These are phyloP conservation scores for Botrylloides violaceus DNA, from an alignment of 23 tunicate species.

Conservation along the genomic window DNA sequence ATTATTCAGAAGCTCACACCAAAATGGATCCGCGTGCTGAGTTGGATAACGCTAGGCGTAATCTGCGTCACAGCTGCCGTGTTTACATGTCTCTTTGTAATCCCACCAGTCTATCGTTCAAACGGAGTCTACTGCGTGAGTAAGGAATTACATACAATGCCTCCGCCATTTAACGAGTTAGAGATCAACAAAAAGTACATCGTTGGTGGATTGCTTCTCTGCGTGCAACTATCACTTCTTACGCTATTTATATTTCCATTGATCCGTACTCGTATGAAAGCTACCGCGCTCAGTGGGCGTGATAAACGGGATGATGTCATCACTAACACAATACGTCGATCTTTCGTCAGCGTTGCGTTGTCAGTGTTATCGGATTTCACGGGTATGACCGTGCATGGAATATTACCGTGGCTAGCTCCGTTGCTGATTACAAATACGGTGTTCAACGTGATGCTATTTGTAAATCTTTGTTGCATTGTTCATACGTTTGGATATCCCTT, in stretches of 20 bases:
- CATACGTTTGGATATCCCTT: neutral
- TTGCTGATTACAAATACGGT: neutral
- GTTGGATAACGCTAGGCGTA: neutral
- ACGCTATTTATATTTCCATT: slow-evolving; percentile 5
- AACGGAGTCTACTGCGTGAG: neutral
- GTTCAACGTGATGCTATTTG: neutral
- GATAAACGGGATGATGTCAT: neutral
- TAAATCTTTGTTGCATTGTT: neutral
- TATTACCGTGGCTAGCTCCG: neutral
- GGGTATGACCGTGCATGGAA: neutral
- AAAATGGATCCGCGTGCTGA: neutral
- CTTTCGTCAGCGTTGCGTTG: neutral
- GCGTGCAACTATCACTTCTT: neutral
- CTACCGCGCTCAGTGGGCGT: neutral
- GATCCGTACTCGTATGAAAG: neutral
- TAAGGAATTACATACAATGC: neutral
- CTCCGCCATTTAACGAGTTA: neutral
- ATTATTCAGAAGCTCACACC: neutral
- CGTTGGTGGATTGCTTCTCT: neutral
- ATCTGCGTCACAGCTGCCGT: neutral
- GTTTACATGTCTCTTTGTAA: neutral
- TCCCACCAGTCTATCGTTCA: neutral
- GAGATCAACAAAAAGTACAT: neutral
- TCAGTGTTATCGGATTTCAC: neutral
- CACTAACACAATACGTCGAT: neutral